Conservation (phyloP, 2,888 invertebrate genomes). For the Lithophane socia region DNA sequence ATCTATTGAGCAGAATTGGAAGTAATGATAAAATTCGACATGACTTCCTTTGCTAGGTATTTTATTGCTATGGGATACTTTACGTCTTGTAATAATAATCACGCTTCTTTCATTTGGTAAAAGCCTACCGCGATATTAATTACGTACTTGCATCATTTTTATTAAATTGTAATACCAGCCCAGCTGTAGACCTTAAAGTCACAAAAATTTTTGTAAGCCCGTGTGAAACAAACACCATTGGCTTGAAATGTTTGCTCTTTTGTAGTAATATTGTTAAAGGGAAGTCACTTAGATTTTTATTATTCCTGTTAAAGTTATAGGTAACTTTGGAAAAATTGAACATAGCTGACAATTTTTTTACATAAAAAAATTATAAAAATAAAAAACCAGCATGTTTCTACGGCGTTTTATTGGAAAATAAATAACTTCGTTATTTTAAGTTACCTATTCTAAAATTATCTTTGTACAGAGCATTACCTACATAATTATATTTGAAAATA, state of each 20-base stretch:
- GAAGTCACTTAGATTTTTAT: background rate
- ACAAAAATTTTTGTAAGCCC: background rate
- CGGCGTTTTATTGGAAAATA: slow-evolving; percentile 25
- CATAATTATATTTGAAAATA: background rate
- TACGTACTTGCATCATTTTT: no score
- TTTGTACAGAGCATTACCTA: slow-evolving; percentile 28
- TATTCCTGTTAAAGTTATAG: background rate
- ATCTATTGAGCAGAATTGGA: background rate
- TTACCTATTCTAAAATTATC: background rate
- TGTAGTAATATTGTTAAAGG: background rate
- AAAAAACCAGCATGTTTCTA: background rate
- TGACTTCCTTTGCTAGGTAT: background rate
- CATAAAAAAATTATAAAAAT: background rate
- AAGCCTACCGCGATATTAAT: background rate
- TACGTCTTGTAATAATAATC: background rate
- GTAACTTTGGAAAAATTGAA: background rate
- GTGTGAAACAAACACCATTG: background rate
- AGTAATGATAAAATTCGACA: background rate
- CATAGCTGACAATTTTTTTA: no score
- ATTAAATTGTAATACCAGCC: background rate
- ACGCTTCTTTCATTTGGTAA: background rate
- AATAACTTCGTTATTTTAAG: background rate
- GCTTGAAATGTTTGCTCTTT: no score
- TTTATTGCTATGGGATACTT: background rate
- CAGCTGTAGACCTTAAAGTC: background rate